phyloP scores from a whole-genome alignment of 2,113 vertebrate species.

The Actinemys pallida region DNA sequence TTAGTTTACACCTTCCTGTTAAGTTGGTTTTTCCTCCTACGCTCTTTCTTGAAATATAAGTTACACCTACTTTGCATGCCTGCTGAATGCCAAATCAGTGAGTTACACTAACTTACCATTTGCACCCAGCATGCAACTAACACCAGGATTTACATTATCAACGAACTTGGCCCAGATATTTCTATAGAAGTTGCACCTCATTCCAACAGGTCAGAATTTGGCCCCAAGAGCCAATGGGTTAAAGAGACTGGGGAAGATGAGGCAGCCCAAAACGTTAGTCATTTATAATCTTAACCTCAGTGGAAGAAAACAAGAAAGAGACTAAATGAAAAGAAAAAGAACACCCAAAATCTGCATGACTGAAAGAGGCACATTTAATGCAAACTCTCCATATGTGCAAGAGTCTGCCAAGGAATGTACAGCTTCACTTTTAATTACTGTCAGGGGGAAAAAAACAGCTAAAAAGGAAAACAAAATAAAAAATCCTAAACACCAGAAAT shows the following conservation, averaged over 20 bases:
- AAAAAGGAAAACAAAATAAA: conserved; percentile 65
- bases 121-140: neutral
- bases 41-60: conserved; percentile 5
- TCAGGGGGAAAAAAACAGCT: conserved; percentile 58
- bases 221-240: neutral
- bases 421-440: conserved; percentile 75
- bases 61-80: conserved; percentile 26
- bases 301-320: neutral
- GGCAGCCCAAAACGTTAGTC: neutral
- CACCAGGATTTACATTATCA: conserved; percentile 31
- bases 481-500: neutral
- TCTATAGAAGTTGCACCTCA: neutral
- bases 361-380: conserved; percentile 78
- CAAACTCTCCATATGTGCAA: conserved; percentile 77
- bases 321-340: conserved; percentile 64
- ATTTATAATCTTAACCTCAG: conserved; percentile 25
- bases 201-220: neutral
- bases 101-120: conserved; percentile 29
- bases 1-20: conserved; percentile 9
- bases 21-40: conserved; percentile 56
- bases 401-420: conserved; percentile 76
- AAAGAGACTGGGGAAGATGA: neutral
- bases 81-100: neutral
- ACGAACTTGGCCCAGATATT: neutral
- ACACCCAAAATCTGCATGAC: conserved; percentile 73